phyloP scores from a whole-genome alignment of 2,888 invertebrate genomes.

The Sinhomidia bicolor region DNA sequence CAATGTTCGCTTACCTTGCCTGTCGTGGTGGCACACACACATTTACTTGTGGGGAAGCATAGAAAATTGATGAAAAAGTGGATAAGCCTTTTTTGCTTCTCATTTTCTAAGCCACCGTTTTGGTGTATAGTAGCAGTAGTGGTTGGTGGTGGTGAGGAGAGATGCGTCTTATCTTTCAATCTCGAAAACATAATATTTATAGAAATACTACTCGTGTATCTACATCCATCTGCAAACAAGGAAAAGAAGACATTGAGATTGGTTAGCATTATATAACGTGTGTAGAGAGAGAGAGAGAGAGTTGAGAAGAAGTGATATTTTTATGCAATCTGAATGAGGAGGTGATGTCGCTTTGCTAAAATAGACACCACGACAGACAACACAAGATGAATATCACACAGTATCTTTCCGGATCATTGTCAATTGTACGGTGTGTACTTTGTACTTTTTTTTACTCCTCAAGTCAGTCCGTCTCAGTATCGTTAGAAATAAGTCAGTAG shows the following conservation, averaged over 20 bases:
- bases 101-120: background rate
- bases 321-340: background rate
- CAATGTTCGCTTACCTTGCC: background rate
- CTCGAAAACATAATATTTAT: no score
- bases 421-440: conserved; percentile 41
- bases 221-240: no score
- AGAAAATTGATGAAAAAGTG: conserved; percentile 7
- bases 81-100: background rate
- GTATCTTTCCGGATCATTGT: conserved; percentile 67
- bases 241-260: no score
- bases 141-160: background rate
- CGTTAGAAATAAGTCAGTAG: no score
- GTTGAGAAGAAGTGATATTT: conserved; percentile 3
- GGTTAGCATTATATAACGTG: no score
- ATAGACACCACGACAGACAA: conserved; percentile 29
- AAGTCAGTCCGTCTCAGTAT: no score
- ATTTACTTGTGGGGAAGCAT: background rate
- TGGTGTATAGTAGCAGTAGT: no score
- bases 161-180: background rate
- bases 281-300: background rate
- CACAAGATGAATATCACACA: conserved; percentile 53
- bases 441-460: background rate
- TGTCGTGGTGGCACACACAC: no score
- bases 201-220: no score
- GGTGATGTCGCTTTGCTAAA: conserved; percentile 45